Evolutionary conservation across 2,797 vertebrate species (phyloP), one percentile per base, ranked within the genome.

Genomic region (Pangasius krempfi): DNA sequence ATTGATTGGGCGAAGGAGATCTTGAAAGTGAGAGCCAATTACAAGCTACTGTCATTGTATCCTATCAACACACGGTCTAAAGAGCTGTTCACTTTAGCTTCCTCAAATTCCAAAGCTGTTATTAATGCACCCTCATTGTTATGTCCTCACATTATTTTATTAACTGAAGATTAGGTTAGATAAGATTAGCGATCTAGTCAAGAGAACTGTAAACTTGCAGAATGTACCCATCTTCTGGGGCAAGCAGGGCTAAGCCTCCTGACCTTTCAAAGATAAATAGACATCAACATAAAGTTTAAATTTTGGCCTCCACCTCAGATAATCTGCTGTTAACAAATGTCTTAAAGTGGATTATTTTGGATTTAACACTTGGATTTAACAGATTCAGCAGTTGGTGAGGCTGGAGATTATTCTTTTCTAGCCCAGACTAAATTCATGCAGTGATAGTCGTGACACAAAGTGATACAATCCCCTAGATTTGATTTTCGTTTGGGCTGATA

Each of bases 1-100:
- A 89, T 89, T 56, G 88, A 89, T 89, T 89, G 54, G 60, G 30
- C 0, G 58, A 89, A 85, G 66, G 37, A 78, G 66, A 82, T 60
- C 76, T 85, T 70, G 40, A 82, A 78, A 40, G 76, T 40, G 40
- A 82, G 84, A 86, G 40, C 66, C 88, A 86, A 82, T 89, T 89
- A 89, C 54, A 68, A 64, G 44, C 25, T 60, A 56, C 78, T 56
- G 56, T 58, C 56, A 75, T 86, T 73, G 73, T 37, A 13, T 33
- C 7, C 64, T 64, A n/a, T 80, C 72, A 80, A 54, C 37, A 86
- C 6, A 9, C 18, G 5, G 47, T 80, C 84, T 37, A 50, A 64
- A 81, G n/a, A 30, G 60, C 30, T 56, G 30, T 54, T 50, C 20
- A 66, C n/a, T 70, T 50, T 86, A 30, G 64, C 44, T 13, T 85